Evolutionary conservation across 2,888 invertebrate genomes (phyloP).

Genomic region (Harpalus rubripes): DNA sequence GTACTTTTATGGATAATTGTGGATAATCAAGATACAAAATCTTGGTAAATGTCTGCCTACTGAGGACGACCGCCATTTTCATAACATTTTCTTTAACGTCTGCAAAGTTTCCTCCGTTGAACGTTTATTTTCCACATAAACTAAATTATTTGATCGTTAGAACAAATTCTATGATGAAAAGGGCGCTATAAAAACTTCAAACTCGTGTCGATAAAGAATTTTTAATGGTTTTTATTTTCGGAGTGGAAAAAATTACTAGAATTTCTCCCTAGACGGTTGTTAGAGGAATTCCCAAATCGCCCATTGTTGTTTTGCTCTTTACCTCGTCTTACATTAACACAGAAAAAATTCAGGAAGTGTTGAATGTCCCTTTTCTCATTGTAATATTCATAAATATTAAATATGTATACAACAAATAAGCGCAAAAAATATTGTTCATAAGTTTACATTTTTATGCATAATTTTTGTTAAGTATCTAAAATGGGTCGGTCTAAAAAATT

Average conservation of each 20-base stretch:
- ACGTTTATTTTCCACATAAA: constrained; percentile 45
- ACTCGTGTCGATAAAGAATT: constrained; percentile 44
- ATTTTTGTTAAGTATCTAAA: no score
- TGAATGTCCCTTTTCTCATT: background rate
- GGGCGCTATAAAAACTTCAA: constrained; percentile 25
- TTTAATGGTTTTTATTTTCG: constrained; percentile 33
- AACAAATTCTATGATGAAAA: constrained; percentile 47
- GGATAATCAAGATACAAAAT: constrained; percentile 27
- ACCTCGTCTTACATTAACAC: background rate
- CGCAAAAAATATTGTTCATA: no score
- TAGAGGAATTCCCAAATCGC: constrained; percentile 1
- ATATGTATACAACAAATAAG: no score
- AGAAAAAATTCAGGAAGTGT: background rate
- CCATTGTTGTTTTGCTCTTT: background rate
- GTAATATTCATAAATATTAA: background rate
- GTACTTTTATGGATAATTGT: constrained; percentile 14
- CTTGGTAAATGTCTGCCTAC: background rate
- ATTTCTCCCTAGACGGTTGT: constrained; percentile 7
- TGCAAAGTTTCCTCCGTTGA: constrained; percentile 15
- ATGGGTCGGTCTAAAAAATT: no score
- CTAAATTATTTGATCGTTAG: constrained; percentile 53
- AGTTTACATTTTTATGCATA: no score
- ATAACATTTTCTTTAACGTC: constrained; percentile 42
- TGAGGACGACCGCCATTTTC: constrained; percentile 20
- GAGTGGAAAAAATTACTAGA: constrained; percentile 5